phyloP scores from a whole-genome alignment of 2,113 vertebrate genomes.

The Lutjanus erythropterus region DNA sequence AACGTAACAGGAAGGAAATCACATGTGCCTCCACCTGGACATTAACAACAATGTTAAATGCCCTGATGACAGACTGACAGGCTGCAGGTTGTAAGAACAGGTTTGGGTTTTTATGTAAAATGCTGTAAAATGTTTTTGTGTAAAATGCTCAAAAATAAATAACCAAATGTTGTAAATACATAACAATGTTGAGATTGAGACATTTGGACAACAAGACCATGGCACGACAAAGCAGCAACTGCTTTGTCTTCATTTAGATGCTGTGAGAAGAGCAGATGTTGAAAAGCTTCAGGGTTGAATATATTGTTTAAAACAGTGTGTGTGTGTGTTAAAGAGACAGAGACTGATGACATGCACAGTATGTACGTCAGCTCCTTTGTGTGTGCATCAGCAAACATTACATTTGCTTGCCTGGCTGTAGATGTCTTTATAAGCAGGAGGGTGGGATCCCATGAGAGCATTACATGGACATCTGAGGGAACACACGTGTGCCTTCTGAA shows the following conservation, averaged over 20 bases:
- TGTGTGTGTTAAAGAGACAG: conserved; percentile 3
- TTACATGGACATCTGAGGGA: conserved; percentile 34
- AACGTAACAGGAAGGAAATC: too few relatives aligned
- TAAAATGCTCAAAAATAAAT: too few relatives aligned
- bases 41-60: too few relatives aligned
- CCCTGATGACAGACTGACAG: too few relatives aligned
- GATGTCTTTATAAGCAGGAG: conserved; percentile 31
- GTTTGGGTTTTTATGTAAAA: too few relatives aligned
- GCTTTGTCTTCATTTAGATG: conserved; percentile 28
- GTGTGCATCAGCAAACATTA: conserved; percentile 55
- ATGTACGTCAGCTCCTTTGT: conserved; percentile 37
- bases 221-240: conserved; percentile 19
- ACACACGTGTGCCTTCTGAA: conserved; percentile 30
- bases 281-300: conserved; percentile 32
- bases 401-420: conserved; percentile 21
- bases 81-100: too few relatives aligned
- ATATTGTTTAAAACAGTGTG: conserved; percentile 10
- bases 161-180: too few relatives aligned
- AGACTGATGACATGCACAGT: neutral
- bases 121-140: too few relatives aligned
- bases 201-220: conserved; percentile 21
- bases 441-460: conserved; percentile 36
- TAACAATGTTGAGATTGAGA: too few relatives aligned
- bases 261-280: conserved; percentile 56
- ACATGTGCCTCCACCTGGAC: too few relatives aligned